Evolutionary conservation across 2,888 invertebrate genomes (phyloP).

Genomic region (Zele albiditarsus): DNA sequence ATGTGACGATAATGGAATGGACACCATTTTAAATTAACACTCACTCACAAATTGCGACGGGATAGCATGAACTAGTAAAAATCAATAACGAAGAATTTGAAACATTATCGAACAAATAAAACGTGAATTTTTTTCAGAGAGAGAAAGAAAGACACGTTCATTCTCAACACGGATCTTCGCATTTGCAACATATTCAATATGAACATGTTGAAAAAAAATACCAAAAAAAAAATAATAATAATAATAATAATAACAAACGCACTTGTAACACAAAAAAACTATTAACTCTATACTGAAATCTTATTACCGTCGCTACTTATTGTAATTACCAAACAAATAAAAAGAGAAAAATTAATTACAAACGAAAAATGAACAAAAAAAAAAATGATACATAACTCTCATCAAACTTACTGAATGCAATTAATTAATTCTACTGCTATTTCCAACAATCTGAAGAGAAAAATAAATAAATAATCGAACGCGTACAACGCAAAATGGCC

Average conservation of each 20-base stretch:
- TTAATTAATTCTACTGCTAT: conserved; percentile 41
- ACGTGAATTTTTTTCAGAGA: conserved; percentile 8
- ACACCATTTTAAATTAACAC: conserved; percentile 6
- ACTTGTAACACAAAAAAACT: not conserved
- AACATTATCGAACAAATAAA: not conserved
- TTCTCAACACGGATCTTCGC: conserved; percentile 45
- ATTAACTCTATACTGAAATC: conserved; percentile 1
- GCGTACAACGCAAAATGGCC: conserved; percentile 37
- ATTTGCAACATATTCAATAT: conserved; percentile 48
- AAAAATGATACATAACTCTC: conserved; percentile 20
- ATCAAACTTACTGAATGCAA: conserved; percentile 48
- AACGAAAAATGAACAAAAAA: conserved; percentile 9
- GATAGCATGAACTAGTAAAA: not conserved
- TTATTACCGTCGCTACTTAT: not conserved
- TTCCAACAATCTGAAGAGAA: conserved; percentile 42
- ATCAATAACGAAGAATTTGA: not conserved
- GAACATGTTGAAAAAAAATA: not conserved
- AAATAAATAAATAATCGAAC: conserved; percentile 38
- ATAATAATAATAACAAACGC: not conserved
- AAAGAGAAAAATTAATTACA: conserved; percentile 14
- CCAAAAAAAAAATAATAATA: not conserved
- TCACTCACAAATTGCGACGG: not conserved
- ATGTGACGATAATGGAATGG: conserved; percentile 6
- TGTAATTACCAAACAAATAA: conserved; percentile 34
- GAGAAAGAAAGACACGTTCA: conserved; percentile 28